A percentile compares a stretch with the other conserved stretches of the same genome.
Evolutionary conservation across 1,140 invertebrate species (phyloP).

Genomic region (Trichonephila inaurata): DNA sequence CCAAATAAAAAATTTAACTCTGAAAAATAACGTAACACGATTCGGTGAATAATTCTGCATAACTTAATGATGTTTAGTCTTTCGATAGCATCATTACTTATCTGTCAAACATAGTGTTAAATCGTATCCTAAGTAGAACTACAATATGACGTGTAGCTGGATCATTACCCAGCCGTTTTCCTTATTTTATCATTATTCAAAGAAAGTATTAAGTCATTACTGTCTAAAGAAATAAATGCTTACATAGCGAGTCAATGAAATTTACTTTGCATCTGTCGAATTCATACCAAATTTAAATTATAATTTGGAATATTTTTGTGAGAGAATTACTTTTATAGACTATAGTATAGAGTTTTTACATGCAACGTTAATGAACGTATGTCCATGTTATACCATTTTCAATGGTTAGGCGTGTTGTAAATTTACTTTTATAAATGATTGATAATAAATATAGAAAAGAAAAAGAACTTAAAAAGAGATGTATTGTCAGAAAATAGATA

Average conservation of each 20-base stretch:
- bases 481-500: no score
- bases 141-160: neutral
- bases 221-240: conserved; percentile 1
- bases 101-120: conserved; percentile 17
- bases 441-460: no score
- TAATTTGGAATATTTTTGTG: no score
- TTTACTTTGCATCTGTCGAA: neutral
- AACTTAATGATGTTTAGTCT: conserved; percentile 34
- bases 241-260: neutral
- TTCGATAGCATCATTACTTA: conserved; percentile 3
- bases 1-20: neutral
- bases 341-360: no score
- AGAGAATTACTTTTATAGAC: no score
- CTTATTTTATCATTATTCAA: conserved; percentile 4
- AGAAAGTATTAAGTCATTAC: conserved; percentile 35
- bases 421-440: no score
- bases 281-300: no score
- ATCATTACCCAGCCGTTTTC: conserved; percentile 10
- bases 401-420: no score
- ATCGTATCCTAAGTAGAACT: neutral
- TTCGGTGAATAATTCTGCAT: neutral
- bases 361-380: no score
- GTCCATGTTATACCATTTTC: no score
- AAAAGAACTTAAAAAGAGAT: no score
- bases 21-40: no score